These are phyloP conservation scores for Simalia tracyae DNA, from an alignment of 2,797 vertebrate genomes.

Conservation along the genomic window DNA sequence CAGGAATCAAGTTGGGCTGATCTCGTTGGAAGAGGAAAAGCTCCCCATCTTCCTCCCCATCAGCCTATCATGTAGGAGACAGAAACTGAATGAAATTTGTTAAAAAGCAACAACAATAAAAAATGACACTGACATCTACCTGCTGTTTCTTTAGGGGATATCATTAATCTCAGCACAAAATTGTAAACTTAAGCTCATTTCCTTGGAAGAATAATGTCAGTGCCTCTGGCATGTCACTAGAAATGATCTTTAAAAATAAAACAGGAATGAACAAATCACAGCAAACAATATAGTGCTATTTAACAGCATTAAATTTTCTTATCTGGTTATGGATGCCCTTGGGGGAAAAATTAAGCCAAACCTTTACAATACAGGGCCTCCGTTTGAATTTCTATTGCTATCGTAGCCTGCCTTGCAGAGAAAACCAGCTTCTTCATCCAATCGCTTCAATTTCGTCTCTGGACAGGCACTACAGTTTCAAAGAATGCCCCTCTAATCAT, in stretches of 20 bases:
- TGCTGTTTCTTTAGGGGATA: background rate
- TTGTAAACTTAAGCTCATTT: background rate
- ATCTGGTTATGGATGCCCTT: background rate
- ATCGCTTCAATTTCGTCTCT: background rate
- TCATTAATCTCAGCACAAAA: background rate
- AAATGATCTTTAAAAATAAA: background rate
- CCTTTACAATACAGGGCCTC: background rate
- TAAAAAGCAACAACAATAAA: background rate
- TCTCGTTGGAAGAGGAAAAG: conserved; percentile 77
- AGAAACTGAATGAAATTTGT: background rate
- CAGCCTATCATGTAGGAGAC: conserved; percentile 70
- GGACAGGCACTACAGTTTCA: background rate
- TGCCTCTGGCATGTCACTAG: background rate
- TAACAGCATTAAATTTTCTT: background rate
- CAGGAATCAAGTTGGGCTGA: conserved; percentile 67
- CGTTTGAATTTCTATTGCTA: background rate
- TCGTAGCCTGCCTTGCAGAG: too few relatives aligned
- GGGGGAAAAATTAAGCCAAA: background rate
- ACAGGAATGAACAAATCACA: background rate
- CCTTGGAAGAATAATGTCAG: background rate
- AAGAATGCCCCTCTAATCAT: background rate
- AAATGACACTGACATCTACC: too few relatives aligned
- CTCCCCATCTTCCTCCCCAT: conserved; percentile 73
- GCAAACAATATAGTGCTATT: background rate
- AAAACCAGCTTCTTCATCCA: background rate